phyloP scores from a whole-genome alignment of 2,113 vertebrate genomes.

The Mormyrus iriodes region DNA sequence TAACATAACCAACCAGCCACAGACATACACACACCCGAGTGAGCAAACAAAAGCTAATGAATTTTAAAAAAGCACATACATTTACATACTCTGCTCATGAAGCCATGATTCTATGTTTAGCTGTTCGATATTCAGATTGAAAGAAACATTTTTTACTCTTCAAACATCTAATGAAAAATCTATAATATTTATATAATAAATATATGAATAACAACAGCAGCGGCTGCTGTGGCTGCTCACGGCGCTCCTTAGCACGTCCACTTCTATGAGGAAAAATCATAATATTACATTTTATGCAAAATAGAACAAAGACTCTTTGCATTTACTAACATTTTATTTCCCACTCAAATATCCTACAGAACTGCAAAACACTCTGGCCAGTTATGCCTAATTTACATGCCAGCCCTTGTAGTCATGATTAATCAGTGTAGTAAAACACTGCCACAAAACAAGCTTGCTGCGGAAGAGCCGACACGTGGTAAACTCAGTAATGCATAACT shows the following conservation, averaged over 20 bases:
- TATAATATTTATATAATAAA: neutral
- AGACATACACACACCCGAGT: neutral
- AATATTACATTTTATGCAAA: neutral
- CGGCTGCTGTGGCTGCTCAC: neutral
- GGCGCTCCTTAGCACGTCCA: neutral
- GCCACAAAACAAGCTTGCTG: neutral
- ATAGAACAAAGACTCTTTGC: neutral
- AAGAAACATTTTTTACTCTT: neutral
- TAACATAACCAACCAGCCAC: neutral
- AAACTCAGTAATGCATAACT: slow-evolving; percentile 22
- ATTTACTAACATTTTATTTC: neutral
- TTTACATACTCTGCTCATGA: neutral
- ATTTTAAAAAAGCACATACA: neutral
- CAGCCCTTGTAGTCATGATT: slow-evolving; percentile 25
- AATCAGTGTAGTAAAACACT: slow-evolving; percentile 19
- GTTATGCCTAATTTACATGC: slow-evolving; percentile 26
- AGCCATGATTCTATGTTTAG: neutral
- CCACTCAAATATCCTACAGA: neutral
- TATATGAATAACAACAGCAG: too few relatives aligned
- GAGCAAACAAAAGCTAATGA: neutral
- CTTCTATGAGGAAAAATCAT: neutral
- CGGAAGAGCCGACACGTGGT: neutral
- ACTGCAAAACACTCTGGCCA: slow-evolving; percentile 9
- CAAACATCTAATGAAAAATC: neutral
- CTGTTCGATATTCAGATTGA: neutral